Evolutionary conservation across 2,113 vertebrate genomes (phyloP), one percentile per base, ranked within the genome.

Genomic region (Jaculus jaculus): DNA sequence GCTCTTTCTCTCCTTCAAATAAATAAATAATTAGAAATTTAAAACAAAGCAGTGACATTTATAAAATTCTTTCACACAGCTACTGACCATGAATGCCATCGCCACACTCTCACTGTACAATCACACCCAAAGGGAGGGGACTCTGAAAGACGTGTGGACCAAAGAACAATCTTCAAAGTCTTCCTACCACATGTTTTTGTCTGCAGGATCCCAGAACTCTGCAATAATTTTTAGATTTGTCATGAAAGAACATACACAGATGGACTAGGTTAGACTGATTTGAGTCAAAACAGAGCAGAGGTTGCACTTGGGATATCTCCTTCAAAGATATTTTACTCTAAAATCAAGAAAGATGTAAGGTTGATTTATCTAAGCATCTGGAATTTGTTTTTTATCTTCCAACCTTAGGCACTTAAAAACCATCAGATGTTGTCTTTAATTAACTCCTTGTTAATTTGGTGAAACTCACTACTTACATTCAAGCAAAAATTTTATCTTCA

Each of bases 351-450:
- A 95, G 13, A 83, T 54, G 12, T 8, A 78, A 10, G 18, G 2
- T 68, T 92, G 39, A 95, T 74, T 94, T 93, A 74, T 68, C 0
- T 60, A 78, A 87, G 21, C 77, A 94, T 89, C 68, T 94, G 86
- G 66, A 80, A 63, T 61, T 12, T 12, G 61, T 34, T 30, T 60
- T 8, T 32, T 90, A 8, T 94, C 80, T 87, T 65, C 2, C 6
- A 15, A 75, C 8, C 21, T 2, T 24, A 87, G n/a, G 39, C 5
- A 89, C 2, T 84, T 86, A 90, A 4, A 80, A 93, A 80, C 23
- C 78, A 84, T 8, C 75, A 97, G 68, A 94, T 87, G 58, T 91
- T 95, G 30, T 16, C 24, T 92, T 91, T 92, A 90, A 94, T 92
- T 92, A 93, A 89, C 68, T 94, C 51, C 54, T 94, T 95, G 6